Percentiles rank a stretch among this genome's conserved stretches.
These are phyloP conservation scores for Mactromeris polynyma DNA, from an alignment of 2,888 invertebrate species.

Conservation along the genomic window DNA sequence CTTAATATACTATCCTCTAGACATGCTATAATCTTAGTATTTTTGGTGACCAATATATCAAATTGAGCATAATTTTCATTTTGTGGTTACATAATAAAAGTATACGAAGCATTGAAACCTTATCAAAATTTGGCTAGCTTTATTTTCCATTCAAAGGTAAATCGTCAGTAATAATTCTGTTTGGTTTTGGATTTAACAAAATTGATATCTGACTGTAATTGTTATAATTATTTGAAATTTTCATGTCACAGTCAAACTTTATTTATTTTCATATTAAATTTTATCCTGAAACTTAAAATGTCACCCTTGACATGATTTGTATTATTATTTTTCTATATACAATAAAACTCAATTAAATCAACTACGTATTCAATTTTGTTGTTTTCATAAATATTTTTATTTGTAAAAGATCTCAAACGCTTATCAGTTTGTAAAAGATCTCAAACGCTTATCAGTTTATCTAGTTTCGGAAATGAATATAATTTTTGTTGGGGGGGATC, in stretches of 20 bases:
- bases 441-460: too few relatives aligned
- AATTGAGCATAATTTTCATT: slow-evolving; percentile 10
- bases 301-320: neutral
- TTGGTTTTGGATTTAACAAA: slow-evolving; percentile 17
- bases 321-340: neutral
- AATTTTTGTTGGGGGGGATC: too few relatives aligned
- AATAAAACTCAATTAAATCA: neutral
- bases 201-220: slow-evolving; percentile 21
- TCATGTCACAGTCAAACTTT: neutral
- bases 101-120: neutral
- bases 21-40: neutral
- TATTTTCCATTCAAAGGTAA: slow-evolving; percentile 4
- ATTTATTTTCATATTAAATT: slow-evolving; percentile 17
- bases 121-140: slow-evolving; percentile 4
- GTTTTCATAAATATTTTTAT: too few relatives aligned
- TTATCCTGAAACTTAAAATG: slow-evolving; percentile 14
- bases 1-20: neutral
- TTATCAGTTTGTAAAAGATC: too few relatives aligned
- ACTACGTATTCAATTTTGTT: neutral
- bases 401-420: too few relatives aligned
- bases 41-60: neutral
- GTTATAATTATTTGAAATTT: slow-evolving; percentile 18
- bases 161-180: slow-evolving; percentile 12
- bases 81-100: neutral
- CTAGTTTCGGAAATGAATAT: too few relatives aligned